Base-by-base conservation (phyloP, 2,888 invertebrate species). In the Parelbella ahira region DNA sequence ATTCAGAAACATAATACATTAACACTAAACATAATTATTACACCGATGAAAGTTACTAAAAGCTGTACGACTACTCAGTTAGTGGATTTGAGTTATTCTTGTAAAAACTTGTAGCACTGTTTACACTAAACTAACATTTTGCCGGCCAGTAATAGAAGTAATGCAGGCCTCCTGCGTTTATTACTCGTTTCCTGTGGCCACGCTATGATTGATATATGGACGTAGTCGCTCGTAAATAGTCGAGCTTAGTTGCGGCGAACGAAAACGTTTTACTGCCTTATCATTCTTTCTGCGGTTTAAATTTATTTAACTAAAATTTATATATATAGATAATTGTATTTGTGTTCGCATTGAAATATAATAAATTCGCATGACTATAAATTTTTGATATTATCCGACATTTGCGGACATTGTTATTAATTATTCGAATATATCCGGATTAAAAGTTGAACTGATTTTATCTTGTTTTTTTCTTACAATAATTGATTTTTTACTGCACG, bases 111-210 rank as follows among this genome's bases (percentile, higher is more conserved):
- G 42, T 13, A 29, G 15, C 8, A 28, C 23, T 42, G 42, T 42
- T 42, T 42, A 42, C 42, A 42, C 36, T 34, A 21, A 34, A 42
- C 28, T 21, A 33, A 33, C 41, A 42, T 42, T n/a, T 42, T 29
- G 28, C 28, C 23, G 41, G 42, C 28, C 13, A 34, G 42, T 27
- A 36, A 42, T 42, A 37, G 28, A n/a, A 8, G 42, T 23, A 29
- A 24, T 34, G 11, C 25, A 41, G 29, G 24, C 20, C 28, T 23
- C 21, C 37, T 28, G 28, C 19, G 28, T 37, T 33, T 42, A 42
- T 42, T 34, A 23, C 34, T 42, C 21, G 34, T 36, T 42, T 42
- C 42, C 34, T 42, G 42, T 42, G 25, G 34, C 28, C 21, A 28
- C 34, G 18, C 34, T 36, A 36, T 42, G 34, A 42, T 29, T 36